Evolutionary conservation across 1,140 invertebrate species (phyloP), one percentile per base, ranked within the genome.

Genomic region (Drosophila trapezifrons): DNA sequence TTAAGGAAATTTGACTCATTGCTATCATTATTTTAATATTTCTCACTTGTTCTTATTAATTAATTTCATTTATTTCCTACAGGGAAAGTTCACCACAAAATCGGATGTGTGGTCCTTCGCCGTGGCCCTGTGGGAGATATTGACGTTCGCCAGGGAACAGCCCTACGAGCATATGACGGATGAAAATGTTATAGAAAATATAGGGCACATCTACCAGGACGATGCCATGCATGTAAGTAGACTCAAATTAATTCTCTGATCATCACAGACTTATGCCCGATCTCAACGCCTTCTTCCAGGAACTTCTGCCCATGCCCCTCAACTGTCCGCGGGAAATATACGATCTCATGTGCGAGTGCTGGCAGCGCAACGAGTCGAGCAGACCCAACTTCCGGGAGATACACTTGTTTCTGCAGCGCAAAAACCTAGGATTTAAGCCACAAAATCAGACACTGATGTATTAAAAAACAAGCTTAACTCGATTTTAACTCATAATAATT

Each of bases 331-430:
- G 96, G 69, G 97, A 98, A 92, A 96, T 98, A 65, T 98, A 97
- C 93, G 97, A 98, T 92, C 92, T 99, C 70, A 98, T 98, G 97
- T 94, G 96, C 67, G 97, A 98, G 90, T 98, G 98, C 92, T 99
- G 98, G 98, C 96, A 97, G 84, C 93, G 96, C 25, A 96, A 97
- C 82, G 96, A 96, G 51, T 92, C 94, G 7, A 95, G 96, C 86
- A 94, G 98, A n/a, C 98, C 98, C 17, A 96, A 96, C 65, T 99
- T 98, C 93, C 94, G 96, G 64, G 97, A 98, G 92, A 97, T 98
- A 66, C 96, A 98, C 91, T 94, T 98, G 87, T 98, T 98, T 93
- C 94, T 98, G 43, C 96, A 98, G 90, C 94, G 97, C 74, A 98
- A 98, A 93, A 97, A 97, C 91, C 94, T 97, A 73, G 97, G 97